These are phyloP conservation scores for Setophaga coronata DNA, from an alignment of 2,113 vertebrate species.

Conservation along the genomic window DNA sequence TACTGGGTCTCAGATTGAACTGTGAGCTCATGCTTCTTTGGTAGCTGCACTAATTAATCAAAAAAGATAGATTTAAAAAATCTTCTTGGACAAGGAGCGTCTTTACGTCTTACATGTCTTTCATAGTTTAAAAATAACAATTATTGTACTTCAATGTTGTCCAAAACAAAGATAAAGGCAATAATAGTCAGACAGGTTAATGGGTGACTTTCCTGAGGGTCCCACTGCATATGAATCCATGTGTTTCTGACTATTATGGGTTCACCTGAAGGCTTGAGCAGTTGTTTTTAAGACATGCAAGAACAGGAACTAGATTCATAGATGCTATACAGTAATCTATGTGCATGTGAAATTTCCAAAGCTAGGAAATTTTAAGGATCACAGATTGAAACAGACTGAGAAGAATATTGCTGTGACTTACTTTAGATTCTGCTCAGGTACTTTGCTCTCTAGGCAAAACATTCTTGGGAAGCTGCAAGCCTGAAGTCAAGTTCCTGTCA, in stretches of 20 bases:
- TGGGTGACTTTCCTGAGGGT: background rate
- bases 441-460: background rate
- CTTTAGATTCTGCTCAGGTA: background rate
- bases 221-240: background rate
- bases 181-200: background rate
- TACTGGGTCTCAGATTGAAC: background rate
- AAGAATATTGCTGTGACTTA: background rate
- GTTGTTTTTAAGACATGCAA: background rate
- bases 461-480: background rate
- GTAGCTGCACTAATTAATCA: background rate
- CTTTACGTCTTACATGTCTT: background rate
- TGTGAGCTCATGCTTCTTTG: background rate
- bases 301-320: background rate
- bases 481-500: background rate
- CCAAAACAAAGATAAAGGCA: background rate
- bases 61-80: background rate
- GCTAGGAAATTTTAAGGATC: background rate
- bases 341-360: background rate
- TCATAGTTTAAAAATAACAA: background rate
- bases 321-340: background rate
- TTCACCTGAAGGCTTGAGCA: background rate
- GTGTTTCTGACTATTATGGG: background rate
- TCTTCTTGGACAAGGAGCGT: background rate
- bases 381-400: background rate
- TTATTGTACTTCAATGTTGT: background rate